Base-by-base conservation (phyloP, 1,140 invertebrate species). In the Branchinecta lynchi region DNA sequence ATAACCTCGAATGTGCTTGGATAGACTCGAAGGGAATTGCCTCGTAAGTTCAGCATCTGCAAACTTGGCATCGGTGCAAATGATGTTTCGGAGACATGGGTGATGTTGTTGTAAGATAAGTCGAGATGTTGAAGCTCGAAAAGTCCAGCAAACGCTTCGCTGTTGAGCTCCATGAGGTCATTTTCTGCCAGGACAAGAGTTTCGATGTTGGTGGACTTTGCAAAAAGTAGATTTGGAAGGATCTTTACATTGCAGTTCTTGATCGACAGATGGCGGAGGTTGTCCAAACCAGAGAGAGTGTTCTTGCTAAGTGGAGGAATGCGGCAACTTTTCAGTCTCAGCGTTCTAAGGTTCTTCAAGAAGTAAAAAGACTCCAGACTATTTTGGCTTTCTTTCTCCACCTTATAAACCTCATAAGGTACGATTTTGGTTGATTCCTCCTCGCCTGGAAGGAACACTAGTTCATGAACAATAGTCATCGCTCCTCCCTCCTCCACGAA, bases 1-100 rank as follows among this genome's bases (percentile, higher is more conserved):
- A 87, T 84, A 2, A 86, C 83, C 78, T 86, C 85, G 74, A 87
- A 87, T 10, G 85, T 86, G 51, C 84, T 85, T n/a, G 85, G 82
- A 73, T 86, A 84, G 72, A 88, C 81, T 71, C 81, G 80, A 32
- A 88, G 80, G n/a, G 86, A 86, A 77, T 88, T 88, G 66, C 82
- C 76, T 0, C 81, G 78, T 71, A 88, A 83, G 76, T 88, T 83
- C 2, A 84, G 81, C 7, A 77, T 75, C 72, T 79, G 76, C 12
- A 88, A 74, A 70, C 83, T 81, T 6, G 86, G 86, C 74, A 88
- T 83, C 3, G 86, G 86, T 7, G 86, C 86, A 70, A 88, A 83
- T 21, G 86, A 86, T 3, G 85, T 75, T 75, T 87, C 86, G 10
- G 86, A 87, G 20, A 88, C 75, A 72, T 86, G 83, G 3, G 82